A percentile compares a stretch with the other conserved stretches of the same genome.
phyloP scores from a whole-genome alignment of 1,140 invertebrate genomes.

The Drosophila lini region DNA sequence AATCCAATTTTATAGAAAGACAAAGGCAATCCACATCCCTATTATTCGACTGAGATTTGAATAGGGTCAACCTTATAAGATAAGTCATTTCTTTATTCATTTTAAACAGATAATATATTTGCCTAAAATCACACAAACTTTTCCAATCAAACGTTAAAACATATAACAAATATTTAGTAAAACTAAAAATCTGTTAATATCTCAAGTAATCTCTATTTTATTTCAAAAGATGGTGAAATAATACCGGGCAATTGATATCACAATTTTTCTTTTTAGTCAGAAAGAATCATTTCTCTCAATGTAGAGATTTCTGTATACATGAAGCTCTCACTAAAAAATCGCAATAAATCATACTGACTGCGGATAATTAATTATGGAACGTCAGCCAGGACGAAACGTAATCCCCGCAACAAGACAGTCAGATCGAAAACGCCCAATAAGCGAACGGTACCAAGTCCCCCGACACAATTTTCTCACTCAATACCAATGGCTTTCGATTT shows the following conservation, averaged over 20 bases:
- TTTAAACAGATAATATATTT: background rate
- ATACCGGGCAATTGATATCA: background rate
- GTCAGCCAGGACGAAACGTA: constrained; percentile 15
- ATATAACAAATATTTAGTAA: background rate
- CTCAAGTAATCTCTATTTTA: background rate
- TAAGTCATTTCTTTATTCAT: background rate
- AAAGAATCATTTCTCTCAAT: constrained; percentile 13
- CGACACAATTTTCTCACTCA: constrained; percentile 30
- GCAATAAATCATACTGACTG: constrained; percentile 36
- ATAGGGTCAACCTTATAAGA: background rate
- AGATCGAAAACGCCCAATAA: constrained; percentile 47
- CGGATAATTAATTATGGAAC: constrained; percentile 41
- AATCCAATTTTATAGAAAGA: background rate
- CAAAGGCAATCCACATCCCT: background rate
- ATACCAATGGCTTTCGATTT: constrained; percentile 19
- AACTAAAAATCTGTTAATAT: background rate
- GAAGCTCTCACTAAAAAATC: constrained; percentile 24
- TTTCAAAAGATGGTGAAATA: constrained; percentile 10
- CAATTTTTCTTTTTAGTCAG: background rate
- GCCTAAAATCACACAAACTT: background rate
- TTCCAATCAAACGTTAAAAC: too few species aligned
- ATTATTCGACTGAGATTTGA: background rate
- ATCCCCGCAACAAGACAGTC: constrained; percentile 7
- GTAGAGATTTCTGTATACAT: constrained; percentile 40
- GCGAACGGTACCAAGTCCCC: constrained; percentile 34